A percentile compares a stretch with the other conserved stretches of the same genome.
Evolutionary conservation across 1,140 invertebrate genomes (phyloP).

Genomic region (Drosophila lini): DNA sequence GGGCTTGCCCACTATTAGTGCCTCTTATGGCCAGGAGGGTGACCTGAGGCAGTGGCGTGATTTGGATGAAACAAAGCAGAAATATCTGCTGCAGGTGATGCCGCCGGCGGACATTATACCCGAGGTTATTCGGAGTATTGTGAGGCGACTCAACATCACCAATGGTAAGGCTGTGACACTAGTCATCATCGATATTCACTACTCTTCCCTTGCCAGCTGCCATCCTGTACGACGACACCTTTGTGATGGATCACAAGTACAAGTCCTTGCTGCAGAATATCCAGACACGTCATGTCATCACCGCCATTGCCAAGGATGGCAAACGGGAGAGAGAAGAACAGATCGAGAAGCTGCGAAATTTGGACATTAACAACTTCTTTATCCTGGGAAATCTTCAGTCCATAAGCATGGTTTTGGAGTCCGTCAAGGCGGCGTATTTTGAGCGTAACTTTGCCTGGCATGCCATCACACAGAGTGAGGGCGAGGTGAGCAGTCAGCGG

Average conservation of each 20-base stretch:
- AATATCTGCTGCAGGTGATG: constrained; percentile 90
- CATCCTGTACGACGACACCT: constrained; percentile 94
- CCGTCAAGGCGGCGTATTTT: constrained; percentile 80
- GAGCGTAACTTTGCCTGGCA: constrained; percentile 87
- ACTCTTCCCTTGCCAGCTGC: constrained; percentile 86
- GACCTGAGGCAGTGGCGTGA: constrained; percentile 92
- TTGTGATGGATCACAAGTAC: constrained; percentile 96
- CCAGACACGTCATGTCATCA: constrained; percentile 93
- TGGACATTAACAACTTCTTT: constrained; percentile 96
- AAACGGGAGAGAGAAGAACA: constrained; percentile 87
- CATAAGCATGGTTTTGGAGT: constrained; percentile 88
- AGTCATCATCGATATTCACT: rapidly evolving
- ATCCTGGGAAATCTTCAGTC: constrained; percentile 89
- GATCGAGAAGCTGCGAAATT: constrained; percentile 89
- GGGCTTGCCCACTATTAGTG: constrained; percentile 92
- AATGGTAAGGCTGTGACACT: constrained; percentile 85
- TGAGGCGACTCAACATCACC: constrained; percentile 92
- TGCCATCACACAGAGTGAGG: constrained; percentile 89
- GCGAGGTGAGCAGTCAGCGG: constrained; percentile 88
- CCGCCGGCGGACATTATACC: constrained; percentile 93
- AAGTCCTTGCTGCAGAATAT: constrained; percentile 94
- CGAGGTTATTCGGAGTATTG: constrained; percentile 92
- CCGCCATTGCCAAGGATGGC: constrained; percentile 86
- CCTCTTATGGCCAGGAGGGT: constrained; percentile 92
- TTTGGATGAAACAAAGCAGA: constrained; percentile 88